Conservation (phyloP, 1,140 invertebrate genomes). For the Lepidurus apus region DNA sequence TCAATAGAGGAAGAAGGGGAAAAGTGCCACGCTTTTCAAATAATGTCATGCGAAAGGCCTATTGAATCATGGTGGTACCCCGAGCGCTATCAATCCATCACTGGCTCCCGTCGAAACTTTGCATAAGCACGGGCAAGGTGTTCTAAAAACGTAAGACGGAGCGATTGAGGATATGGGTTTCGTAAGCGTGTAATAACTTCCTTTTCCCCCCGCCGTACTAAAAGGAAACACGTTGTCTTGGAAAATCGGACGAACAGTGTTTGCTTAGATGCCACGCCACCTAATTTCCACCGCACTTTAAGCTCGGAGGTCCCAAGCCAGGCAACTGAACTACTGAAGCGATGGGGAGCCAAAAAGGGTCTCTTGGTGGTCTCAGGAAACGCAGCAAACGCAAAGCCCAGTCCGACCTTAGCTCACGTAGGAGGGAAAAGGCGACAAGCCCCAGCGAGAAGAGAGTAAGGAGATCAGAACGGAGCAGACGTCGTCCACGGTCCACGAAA, state of each 20-base stretch:
- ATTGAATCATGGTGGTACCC: too few relatives aligned
- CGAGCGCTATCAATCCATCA: too few relatives aligned
- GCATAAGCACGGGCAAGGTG: too few relatives aligned
- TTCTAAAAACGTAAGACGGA: too few relatives aligned
- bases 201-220: neutral
- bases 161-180: neutral
- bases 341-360: constrained; percentile 4
- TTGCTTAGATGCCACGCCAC: neutral
- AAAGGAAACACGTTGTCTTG: neutral
- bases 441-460: neutral
- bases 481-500: neutral
- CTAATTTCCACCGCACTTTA: neutral
- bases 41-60: too few relatives aligned
- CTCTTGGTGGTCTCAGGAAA: neutral
- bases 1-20: too few relatives aligned
- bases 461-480: constrained; percentile 13
- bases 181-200: neutral
- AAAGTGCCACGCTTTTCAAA: too few relatives aligned
- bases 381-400: neutral
- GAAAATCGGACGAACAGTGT: neutral
- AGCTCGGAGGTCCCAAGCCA: neutral
- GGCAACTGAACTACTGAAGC: neutral
- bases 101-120: too few relatives aligned
- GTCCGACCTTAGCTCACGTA: neutral
- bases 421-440: neutral